phyloP scores from a whole-genome alignment of 2,797 vertebrate species.

The Sebastes minor region DNA sequence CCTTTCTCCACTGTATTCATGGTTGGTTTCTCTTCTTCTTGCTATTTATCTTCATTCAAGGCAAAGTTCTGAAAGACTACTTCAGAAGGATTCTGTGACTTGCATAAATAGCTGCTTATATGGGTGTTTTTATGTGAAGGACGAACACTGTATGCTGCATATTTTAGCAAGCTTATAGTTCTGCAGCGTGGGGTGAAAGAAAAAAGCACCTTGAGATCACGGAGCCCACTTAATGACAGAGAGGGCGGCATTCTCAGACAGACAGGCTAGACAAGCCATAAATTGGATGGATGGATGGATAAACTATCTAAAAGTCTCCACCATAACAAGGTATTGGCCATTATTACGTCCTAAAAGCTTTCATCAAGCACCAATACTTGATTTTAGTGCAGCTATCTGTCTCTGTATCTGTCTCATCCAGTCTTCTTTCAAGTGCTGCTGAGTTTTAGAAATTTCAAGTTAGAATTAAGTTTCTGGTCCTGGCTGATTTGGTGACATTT shows the following conservation, averaged over 20 bases:
- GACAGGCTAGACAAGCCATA: neutral
- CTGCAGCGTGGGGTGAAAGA: neutral
- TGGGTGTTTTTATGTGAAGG: slow-evolving; percentile 30
- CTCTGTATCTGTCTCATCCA: neutral
- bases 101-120: slow-evolving; percentile 15
- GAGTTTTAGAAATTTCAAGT: neutral
- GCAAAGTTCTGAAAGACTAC: neutral
- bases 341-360: neutral
- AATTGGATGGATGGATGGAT: neutral
- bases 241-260: neutral
- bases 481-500: neutral
- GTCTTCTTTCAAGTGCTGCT: neutral
- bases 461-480: neutral
- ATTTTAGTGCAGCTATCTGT: neutral
- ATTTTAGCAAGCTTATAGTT: slow-evolving; percentile 18
- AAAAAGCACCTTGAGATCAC: slow-evolving; percentile 22
- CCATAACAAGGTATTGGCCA: neutral
- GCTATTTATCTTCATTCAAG: slow-evolving; percentile 32
- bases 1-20: slow-evolving; percentile 10
- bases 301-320: neutral
- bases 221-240: slow-evolving; percentile 1
- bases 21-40: neutral
- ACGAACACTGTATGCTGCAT: slow-evolving; percentile 16
- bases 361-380: neutral
- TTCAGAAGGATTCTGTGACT: slow-evolving; percentile 4